Base-by-base conservation (phyloP, 2,797 vertebrate species). In the Phylloscopus collybita region DNA sequence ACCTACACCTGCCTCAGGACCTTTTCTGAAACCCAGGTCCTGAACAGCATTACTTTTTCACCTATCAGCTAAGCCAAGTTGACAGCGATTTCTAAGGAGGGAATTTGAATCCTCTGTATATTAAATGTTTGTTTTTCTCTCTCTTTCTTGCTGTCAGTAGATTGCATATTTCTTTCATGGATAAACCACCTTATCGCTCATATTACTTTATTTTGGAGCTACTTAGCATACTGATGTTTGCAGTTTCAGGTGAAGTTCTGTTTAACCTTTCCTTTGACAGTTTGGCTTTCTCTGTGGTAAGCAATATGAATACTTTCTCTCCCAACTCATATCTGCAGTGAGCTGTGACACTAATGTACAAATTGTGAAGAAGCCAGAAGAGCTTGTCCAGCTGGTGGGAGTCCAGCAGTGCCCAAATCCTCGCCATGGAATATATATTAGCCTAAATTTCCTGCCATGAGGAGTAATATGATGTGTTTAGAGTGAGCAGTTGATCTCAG, bases 191-290 rank as follows among this genome's bases (percentile, higher is more conserved):
- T 78, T 65, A 54, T 40, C 30, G 13, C 50, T 67, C 80, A 51
- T 27, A 72, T 32, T 70, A 26, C 26, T 26, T 76, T 82, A 73
- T 73, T 85, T 85, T 70, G 40, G 30, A 92, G 25, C 27, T 59
- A 49, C 18, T 82, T 84, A 44, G 29, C 26, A 62, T 45, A 76
- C 11, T 49, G 23, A 51, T 65, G 53, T 79, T 84, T 90, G 25
- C 18, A 65, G 42, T 79, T 89, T 73, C 80, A 90, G 61, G 32
- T 69, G 26, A 83, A 86, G 22, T 62, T 86, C 34, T 75, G 25
- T 62, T 94, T 72, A 88, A 66, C 25, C 15, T 86, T 73, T 91
- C 34, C 30, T 89, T 56, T 85, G 59, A 45, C 51, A 69, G 16
- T 59, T 49, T 79, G 59, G 21, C 21, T 92, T 80, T 84, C 65